Base-by-base conservation (phyloP, 1,140 invertebrate species). In the Popillia japonica region DNA sequence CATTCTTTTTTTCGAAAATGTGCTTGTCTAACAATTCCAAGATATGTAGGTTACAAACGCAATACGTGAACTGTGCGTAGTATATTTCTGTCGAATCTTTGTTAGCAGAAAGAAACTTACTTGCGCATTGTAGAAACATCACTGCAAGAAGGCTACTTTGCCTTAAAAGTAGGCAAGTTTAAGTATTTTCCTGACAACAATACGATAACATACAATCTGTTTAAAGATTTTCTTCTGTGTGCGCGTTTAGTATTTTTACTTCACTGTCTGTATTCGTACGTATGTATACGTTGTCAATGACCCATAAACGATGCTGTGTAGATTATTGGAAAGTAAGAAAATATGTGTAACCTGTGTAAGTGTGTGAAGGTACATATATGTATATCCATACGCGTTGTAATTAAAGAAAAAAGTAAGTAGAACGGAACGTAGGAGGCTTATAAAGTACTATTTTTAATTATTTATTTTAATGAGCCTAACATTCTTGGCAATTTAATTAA, bases 321-420 rank as follows among this genome's bases (percentile, higher is more conserved):
- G 44, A 48, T 14, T 48, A 48, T 48, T 48, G 44, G 44, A 48
- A 48, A 48, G 44, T 48, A 48, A 48, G 44, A 48, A 48, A 48
- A 48, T 48, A n/a, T 48, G 44, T 48, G 44, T 14, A 3, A 11
- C 17, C 11, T n/a, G 44, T 11, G 44, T n/a, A n/a, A 11, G 11
- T 10, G 44, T n/a, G 41, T 10, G 41, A 42, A 42, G 6, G n/a
- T 42, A 42, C 17, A 48, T 48, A n/a, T 14, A n/a, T 14, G 44
- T 48, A 48, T n/a, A n/a, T 48, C n/a, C n/a, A n/a, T n/a, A 48
- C 44, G 44, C 44, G 17, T 48, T 48, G 44, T n/a, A 48, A 48
- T 48, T 48, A 48, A 48, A 48, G 44, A 48, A 48, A 48, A 48
- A 48, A 42, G 11, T 48, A 48, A 48, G 44, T 48, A 48, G 44